Conservation (phyloP, 1,140 invertebrate species). For the Nasonia giraulti region DNA sequence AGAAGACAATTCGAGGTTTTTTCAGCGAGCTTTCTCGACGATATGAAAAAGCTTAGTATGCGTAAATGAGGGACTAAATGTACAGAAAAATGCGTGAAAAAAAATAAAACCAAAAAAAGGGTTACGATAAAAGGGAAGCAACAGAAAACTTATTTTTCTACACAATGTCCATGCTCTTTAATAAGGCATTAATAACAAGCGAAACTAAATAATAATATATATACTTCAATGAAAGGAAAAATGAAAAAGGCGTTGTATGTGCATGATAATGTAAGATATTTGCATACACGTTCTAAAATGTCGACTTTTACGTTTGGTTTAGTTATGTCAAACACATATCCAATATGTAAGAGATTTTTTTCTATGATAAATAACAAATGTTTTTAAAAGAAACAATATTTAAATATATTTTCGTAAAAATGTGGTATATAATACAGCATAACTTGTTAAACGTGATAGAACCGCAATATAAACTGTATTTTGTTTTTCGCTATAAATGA, state of each 20-base stretch:
- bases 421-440: not conserved
- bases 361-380: not conserved
- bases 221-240: slow-evolving; percentile 34
- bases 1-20: slow-evolving; percentile 25
- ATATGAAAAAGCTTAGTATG: not conserved
- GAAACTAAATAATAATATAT: slow-evolving; percentile 29
- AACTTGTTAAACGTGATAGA: slow-evolving; percentile 1
- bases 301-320: not conserved
- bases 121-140: slow-evolving; percentile 42
- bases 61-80: not conserved
- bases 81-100: slow-evolving; percentile 2
- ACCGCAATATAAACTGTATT: not conserved
- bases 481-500: slow-evolving; percentile 20
- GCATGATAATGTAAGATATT: not conserved
- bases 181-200: slow-evolving; percentile 5
- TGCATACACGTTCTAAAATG: not conserved
- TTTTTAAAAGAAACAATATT: not conserved
- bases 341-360: slow-evolving; percentile 6
- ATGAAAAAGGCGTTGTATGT: not conserved
- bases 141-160: slow-evolving; percentile 67
- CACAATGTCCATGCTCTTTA: slow-evolving; percentile 57
- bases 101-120: not conserved
- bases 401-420: not conserved
- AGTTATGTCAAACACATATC: not conserved
- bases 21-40: slow-evolving; percentile 11